Percentiles rank a stretch among this genome's conserved stretches.
These are phyloP conservation scores for Lophochroa leadbeateri DNA, from an alignment of 2,113 vertebrate species.

Conservation along the genomic window DNA sequence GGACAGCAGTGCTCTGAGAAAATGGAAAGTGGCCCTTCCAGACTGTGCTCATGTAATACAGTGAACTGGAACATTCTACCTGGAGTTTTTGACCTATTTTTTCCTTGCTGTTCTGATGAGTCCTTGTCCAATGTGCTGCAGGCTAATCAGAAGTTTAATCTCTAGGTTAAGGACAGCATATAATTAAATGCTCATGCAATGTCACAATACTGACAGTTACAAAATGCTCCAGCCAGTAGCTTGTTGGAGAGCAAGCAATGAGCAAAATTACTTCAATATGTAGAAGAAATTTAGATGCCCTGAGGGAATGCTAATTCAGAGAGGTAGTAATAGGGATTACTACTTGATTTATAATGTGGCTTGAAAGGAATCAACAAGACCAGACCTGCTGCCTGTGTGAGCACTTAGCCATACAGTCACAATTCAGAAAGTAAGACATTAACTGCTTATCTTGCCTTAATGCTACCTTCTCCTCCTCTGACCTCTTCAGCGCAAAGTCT, in stretches of 20 bases:
- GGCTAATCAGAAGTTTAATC: not conserved
- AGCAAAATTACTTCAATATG: constrained; percentile 58
- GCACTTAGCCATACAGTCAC: not conserved
- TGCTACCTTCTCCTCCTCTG: not conserved
- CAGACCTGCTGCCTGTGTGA: not conserved
- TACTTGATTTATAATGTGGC: constrained; percentile 32
- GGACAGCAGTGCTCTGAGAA: not conserved
- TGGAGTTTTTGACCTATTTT: not conserved
- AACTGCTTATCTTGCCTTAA: not conserved
- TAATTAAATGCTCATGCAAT: constrained; percentile 40
- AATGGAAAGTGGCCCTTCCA: not conserved
- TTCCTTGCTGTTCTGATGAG: not conserved
- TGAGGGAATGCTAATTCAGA: constrained; percentile 13
- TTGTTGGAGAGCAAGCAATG: not conserved
- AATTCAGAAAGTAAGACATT: not conserved
- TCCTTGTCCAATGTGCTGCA: not conserved
- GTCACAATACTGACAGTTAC: constrained; percentile 26
- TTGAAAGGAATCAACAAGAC: not conserved
- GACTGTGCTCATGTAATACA: not conserved
- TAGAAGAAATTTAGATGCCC: constrained; percentile 13
- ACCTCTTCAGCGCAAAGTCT: not conserved
- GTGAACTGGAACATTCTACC: not conserved
- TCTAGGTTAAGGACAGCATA: not conserved
- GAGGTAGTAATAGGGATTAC: constrained; percentile 6
- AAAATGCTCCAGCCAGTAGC: constrained; percentile 1